Conservation (phyloP, 2,888 invertebrate species). For the Idaea straminata region DNA sequence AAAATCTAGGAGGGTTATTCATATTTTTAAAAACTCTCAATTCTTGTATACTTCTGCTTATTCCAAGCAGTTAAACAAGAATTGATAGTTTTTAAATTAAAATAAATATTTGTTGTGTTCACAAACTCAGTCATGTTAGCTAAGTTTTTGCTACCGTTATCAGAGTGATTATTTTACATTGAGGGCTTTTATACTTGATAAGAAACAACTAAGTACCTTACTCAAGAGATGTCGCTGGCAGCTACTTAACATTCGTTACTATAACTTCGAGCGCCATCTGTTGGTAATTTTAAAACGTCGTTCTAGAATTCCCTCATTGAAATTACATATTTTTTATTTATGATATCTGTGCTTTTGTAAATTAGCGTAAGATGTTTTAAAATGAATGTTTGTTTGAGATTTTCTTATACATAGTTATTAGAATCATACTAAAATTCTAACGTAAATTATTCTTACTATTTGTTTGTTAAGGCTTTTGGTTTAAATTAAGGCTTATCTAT, state of each 20-base stretch:
- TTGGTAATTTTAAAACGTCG: not conserved
- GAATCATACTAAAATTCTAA: not conserved
- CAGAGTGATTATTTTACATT: not conserved
- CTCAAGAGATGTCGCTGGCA: not conserved
- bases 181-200: not conserved
- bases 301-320: not conserved
- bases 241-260: not conserved
- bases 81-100: no score
- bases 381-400: not conserved
- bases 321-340: not conserved
- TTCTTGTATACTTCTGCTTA: no score
- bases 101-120: no score
- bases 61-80: no score
- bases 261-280: not conserved
- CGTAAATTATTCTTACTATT: not conserved
- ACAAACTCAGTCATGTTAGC: not conserved
- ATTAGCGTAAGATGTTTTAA: not conserved
- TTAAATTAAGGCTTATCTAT: not conserved
- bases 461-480: constrained; percentile 13
- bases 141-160: not conserved
- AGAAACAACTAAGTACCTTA: not conserved
- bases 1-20: no score
- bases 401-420: not conserved
- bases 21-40: no score
- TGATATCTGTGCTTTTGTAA: not conserved